Evolutionary conservation across 2,888 invertebrate species (phyloP).

Genomic region (Luffia ferchaultella): DNA sequence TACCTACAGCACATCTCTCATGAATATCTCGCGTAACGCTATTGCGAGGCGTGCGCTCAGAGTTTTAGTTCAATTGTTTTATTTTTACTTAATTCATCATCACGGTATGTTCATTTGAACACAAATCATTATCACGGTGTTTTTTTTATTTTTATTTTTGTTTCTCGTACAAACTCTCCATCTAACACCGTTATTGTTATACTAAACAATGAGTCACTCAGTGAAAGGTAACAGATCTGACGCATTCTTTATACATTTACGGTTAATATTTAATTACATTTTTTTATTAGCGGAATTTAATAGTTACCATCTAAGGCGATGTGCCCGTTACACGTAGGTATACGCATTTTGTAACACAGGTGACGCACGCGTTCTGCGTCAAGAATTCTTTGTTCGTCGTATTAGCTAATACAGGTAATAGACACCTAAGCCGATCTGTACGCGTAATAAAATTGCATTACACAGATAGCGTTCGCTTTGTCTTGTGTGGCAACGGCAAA

Average conservation of each 20-base stretch:
- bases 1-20: neutral
- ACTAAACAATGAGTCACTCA: neutral
- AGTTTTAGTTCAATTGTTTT: neutral
- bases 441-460: neutral
- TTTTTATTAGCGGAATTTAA: neutral
- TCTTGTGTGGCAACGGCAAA: constrained; percentile 17
- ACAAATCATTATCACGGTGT: too few species aligned
- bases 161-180: neutral
- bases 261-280: neutral
- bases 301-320: neutral
- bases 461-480: neutral
- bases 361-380: neutral
- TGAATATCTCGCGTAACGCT: neutral
- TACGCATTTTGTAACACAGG: too few species aligned
- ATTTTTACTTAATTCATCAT: too few species aligned
- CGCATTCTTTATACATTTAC: neutral
- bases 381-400: constrained; percentile 5
- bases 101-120: too few species aligned
- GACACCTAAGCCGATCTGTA: neutral
- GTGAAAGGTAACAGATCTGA: neutral
- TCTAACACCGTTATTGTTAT: neutral
- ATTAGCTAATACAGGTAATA: constrained; percentile 13
- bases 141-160: neutral
- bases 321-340: neutral
- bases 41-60: neutral